Conservation (phyloP, 1,140 invertebrate species). For the Linepithema humile region DNA sequence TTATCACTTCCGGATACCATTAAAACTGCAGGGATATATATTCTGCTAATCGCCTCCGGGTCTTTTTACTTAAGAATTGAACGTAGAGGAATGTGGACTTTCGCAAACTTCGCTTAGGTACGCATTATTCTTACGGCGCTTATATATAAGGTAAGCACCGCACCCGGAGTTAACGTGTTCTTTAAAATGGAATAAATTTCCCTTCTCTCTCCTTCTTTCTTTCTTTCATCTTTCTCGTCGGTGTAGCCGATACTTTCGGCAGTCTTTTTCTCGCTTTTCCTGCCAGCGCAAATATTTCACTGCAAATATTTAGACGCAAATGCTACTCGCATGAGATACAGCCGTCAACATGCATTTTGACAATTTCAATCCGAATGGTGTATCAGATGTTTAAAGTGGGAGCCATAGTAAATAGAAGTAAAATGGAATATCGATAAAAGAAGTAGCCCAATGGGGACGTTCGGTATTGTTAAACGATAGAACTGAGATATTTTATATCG, state of each 20-base stretch:
- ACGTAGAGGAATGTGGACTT: constrained; percentile 9
- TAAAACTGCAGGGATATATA: constrained; percentile 29
- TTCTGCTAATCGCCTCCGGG: constrained; percentile 21
- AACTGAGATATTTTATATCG: constrained; percentile 64
- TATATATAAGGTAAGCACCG: constrained; percentile 60
- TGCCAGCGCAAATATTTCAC: constrained; percentile 24
- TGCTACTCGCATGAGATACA: neutral
- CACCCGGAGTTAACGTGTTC: constrained; percentile 47
- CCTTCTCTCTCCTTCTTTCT: neutral
- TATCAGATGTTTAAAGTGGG: constrained; percentile 66
- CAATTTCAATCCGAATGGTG: constrained; percentile 62
- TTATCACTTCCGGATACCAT: constrained; percentile 20
- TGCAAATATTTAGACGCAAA: constrained; percentile 57
- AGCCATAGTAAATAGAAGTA: constrained; percentile 61
- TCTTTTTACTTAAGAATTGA: constrained; percentile 39
- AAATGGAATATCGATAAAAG: constrained; percentile 68
- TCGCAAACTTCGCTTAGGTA: constrained; percentile 21
- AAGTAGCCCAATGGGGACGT: constrained; percentile 4
- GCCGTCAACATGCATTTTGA: constrained; percentile 27
- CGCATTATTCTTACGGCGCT: constrained; percentile 49
- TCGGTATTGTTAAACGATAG: constrained; percentile 71
- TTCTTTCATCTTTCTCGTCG: no score
- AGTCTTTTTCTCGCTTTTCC: neutral
- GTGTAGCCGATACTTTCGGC: neutral
- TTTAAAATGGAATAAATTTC: constrained; percentile 61